Conservation (phyloP, 2,113 vertebrate species). For the Rafetus swinhoei region DNA sequence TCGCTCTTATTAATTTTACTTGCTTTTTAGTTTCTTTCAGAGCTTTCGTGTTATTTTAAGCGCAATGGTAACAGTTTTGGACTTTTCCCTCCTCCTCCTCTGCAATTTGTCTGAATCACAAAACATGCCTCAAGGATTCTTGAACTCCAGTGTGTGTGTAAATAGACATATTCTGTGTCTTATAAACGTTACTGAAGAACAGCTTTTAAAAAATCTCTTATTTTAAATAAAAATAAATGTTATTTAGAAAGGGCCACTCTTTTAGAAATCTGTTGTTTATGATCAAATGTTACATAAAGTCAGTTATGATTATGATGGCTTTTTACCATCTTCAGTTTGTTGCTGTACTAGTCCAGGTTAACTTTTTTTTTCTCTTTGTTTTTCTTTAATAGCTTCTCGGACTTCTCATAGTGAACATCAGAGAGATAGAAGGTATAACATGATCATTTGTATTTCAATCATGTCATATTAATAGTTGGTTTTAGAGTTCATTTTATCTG, state of each 20-base stretch:
- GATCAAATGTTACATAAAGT: background rate
- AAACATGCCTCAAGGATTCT: background rate
- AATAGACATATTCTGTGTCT: background rate
- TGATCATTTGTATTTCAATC: conserved; percentile 8
- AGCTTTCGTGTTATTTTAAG: background rate
- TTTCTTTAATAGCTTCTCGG: conserved; percentile 80
- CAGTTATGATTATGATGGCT: background rate
- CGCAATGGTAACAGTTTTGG: background rate
- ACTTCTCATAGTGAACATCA: conserved; percentile 82
- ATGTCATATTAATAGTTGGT: conserved; percentile 1
- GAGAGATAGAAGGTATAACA: conserved; percentile 90
- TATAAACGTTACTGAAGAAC: background rate
- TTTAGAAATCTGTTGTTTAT: conserved; percentile 14
- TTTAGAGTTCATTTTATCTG: background rate
- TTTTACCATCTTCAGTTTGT: background rate
- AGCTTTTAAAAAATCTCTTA: background rate
- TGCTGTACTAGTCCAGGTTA: background rate
- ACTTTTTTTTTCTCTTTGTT: conserved; percentile 26
- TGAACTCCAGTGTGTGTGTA: too few relatives aligned
- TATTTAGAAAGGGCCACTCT: background rate
- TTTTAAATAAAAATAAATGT: conserved; percentile 23
- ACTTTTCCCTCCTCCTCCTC: background rate
- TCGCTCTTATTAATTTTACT: background rate
- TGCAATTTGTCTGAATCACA: background rate
- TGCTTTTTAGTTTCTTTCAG: background rate